Evolutionary conservation across 2,888 invertebrate species (phyloP), one percentile per base, ranked within the genome.

Genomic region (Drosophila cyrtoloma): DNA sequence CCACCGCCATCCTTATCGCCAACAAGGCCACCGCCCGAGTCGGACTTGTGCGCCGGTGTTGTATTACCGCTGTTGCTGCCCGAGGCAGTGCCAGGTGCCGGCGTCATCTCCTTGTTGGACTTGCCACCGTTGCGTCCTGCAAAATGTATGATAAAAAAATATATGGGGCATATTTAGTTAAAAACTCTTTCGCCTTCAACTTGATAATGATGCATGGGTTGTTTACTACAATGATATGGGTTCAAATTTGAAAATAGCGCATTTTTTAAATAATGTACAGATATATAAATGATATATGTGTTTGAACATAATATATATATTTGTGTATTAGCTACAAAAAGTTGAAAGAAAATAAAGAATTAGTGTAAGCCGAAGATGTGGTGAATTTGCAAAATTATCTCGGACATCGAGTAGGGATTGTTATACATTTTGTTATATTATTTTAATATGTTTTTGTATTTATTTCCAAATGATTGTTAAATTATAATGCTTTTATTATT

Each of bases 51-150:
- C 1, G 88, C 90, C 3, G 86, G 87, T 0, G 86, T 89, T 6
- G 89, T 86, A 35, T 84, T 86, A 57, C 88, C 74, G 52, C 80
- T 79, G 26, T 84, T 79, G 67, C 84, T 76, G 64, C 56, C 88
- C 7, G 87, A 89, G 1, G 86, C 60, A 1, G 86, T 82, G 5
- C 84, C 89, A 0, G 84, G 83, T 0, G 86, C 82, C 12, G 84
- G 82, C 3, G 85, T 88, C n/a, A 88, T 75, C 32, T 95, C 92
- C 94, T 96, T 94, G 86, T 95, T 94, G 81, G 93, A 92, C 74
- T 93, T 94, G 56, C 93, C 93, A 82, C 95, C 95, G 91, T 95
- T 95, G 50, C 95, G 94, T 74, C 93, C 93, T 94, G 86, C 50
- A 90, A 89, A 61, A n/a, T 16, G 26, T 32, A 7, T 75, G 26